phyloP scores from a whole-genome alignment of 92 coral and sea anemone species.

The Palythoa caribaeorum region DNA sequence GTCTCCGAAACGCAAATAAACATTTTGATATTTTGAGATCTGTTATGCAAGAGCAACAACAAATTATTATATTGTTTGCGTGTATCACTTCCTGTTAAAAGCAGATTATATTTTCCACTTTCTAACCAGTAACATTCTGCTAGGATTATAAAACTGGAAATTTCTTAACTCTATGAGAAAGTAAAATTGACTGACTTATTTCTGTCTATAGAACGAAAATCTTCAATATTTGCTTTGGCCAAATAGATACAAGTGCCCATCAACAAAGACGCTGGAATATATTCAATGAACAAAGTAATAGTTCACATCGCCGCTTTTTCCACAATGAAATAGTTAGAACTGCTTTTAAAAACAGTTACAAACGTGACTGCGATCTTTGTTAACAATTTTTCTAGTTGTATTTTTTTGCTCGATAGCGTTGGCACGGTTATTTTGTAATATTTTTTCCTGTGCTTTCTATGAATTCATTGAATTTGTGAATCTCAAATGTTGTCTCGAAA shows the following conservation, averaged over 20 bases:
- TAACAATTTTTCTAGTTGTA: background rate
- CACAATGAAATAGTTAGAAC: background rate
- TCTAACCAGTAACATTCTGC: background rate
- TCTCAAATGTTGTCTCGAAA: background rate
- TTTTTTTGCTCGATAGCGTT: background rate
- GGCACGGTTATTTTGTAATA: background rate
- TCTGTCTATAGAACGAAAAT: background rate
- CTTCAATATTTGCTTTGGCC: slow-evolving; percentile 7
- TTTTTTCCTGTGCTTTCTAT: background rate
- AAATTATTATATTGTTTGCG: background rate
- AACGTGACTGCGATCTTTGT: background rate
- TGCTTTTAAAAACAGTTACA: slow-evolving; percentile 9
- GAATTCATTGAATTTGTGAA: background rate
- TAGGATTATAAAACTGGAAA: background rate
- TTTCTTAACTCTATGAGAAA: background rate
- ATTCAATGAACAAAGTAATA: background rate
- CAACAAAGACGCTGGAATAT: slow-evolving; percentile 23
- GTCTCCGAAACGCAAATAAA: background rate
- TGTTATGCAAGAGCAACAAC: background rate
- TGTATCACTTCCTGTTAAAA: background rate
- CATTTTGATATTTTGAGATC: background rate
- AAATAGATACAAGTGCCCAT: slow-evolving; percentile 33
- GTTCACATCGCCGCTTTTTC: background rate
- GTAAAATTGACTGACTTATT: background rate
- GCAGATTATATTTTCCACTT: background rate